A percentile compares a stretch with the other conserved stretches of the same genome.
Evolutionary conservation across 2,113 vertebrate genomes (phyloP).

Genomic region (Dendrocopos noguchii): DNA sequence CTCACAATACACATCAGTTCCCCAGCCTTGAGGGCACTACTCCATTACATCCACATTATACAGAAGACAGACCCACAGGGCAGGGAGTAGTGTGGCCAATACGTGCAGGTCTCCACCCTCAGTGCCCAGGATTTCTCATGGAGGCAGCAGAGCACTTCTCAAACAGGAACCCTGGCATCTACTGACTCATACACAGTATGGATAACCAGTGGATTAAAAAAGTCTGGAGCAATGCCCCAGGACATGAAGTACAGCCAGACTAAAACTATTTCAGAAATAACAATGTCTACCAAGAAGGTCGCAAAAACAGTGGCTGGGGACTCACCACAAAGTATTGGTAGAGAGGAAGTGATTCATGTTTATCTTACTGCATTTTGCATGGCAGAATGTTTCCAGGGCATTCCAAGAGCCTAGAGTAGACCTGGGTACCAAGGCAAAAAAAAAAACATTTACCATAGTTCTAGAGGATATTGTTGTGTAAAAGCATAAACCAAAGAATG

Average conservation of each 20-base stretch:
- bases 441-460: not conserved
- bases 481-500: not conserved
- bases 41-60: not conserved
- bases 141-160: not conserved
- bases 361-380: not conserved
- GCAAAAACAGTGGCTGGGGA: not conserved
- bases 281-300: conserved; percentile 7
- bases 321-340: not conserved
- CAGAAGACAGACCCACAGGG: not conserved
- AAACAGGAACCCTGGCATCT: not conserved
- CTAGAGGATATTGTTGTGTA: not conserved
- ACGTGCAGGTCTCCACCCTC: not conserved
- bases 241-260: not conserved
- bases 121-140: not conserved
- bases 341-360: conserved; percentile 18
- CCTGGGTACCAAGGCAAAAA: not conserved
- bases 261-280: not conserved
- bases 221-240: not conserved
- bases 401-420: not conserved
- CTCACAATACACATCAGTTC: not conserved
- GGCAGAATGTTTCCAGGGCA: not conserved
- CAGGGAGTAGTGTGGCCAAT: fast-evolving
- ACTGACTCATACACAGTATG: not conserved
- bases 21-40: not conserved
- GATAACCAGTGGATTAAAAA: not conserved